A percentile compares a stretch with the other conserved stretches of the same genome.
Conservation (phyloP, 2,888 invertebrate genomes). For the Hypolimnas misippus region DNA sequence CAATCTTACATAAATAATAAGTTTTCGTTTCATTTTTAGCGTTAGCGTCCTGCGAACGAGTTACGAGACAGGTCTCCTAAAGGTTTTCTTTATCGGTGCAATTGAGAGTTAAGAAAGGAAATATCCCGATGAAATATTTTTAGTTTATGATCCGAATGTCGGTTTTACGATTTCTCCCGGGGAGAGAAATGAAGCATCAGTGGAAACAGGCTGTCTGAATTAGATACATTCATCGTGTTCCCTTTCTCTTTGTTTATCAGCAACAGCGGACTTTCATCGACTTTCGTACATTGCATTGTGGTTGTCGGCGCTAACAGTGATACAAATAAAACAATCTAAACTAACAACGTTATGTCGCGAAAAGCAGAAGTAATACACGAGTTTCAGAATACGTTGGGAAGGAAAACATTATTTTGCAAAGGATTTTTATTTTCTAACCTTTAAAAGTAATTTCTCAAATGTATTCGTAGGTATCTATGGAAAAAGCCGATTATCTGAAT, state of each 20-base stretch:
- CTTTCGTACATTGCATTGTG: conserved; percentile 40
- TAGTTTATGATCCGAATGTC: conserved; percentile 1
- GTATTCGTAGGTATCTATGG: not conserved
- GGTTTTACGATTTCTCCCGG: conserved; percentile 25
- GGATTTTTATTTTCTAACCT: not conserved
- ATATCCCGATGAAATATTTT: not conserved
- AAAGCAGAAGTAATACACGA: conserved; percentile 13
- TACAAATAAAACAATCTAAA: conserved; percentile 32
- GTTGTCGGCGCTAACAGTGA: conserved; percentile 39
- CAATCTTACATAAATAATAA: too few species aligned
- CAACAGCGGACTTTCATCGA: conserved; percentile 48
- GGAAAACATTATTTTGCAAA: not conserved
- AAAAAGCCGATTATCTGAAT: not conserved
- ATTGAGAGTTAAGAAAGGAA: not conserved
- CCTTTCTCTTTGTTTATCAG: conserved; percentile 50
- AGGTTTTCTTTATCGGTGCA: not conserved
- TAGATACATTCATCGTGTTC: conserved; percentile 44
- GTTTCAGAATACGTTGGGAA: not conserved
- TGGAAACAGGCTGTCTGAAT: conserved; percentile 41
- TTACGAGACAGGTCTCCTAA: too few species aligned
- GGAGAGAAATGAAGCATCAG: conserved; percentile 29
- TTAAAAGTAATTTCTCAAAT: not conserved
- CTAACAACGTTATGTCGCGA: conserved; percentile 33
- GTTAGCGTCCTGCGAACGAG: not conserved
- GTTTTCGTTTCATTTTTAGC: too few species aligned